These are phyloP conservation scores for Rhopalosiphum nymphaeae DNA, from an alignment of 2,888 invertebrate genomes.

Conservation along the genomic window DNA sequence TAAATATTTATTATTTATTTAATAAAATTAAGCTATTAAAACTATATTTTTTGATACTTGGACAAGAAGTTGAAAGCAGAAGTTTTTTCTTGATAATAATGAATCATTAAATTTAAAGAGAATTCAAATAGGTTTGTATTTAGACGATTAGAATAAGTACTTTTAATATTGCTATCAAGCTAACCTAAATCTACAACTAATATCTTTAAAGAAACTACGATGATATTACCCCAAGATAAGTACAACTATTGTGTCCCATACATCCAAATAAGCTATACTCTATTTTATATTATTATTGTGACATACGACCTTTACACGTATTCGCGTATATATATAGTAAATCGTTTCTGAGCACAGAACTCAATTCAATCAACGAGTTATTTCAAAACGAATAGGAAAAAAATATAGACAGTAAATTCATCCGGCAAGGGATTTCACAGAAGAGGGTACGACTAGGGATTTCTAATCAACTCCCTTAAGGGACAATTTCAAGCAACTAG, in stretches of 20 bases:
- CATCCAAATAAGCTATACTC: neutral
- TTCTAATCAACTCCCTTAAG: slow-evolving; percentile 44
- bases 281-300: neutral
- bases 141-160: neutral
- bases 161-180: neutral
- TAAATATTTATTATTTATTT: neutral
- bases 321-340: neutral
- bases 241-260: neutral
- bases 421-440: neutral
- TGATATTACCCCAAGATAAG: neutral
- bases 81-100: too few species aligned
- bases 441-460: neutral
- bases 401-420: neutral
- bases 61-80: neutral
- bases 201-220: neutral
- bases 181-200: neutral
- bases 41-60: neutral
- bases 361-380: slow-evolving; percentile 19
- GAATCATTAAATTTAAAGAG: neutral
- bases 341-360: neutral
- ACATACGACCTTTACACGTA: neutral
- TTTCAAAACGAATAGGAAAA: slow-evolving; percentile 6
- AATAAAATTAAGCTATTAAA: neutral
- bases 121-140: neutral
- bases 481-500: slow-evolving; percentile 35